phyloP scores from a whole-genome alignment of 1,140 invertebrate genomes.

The Kradibia gibbosae region DNA sequence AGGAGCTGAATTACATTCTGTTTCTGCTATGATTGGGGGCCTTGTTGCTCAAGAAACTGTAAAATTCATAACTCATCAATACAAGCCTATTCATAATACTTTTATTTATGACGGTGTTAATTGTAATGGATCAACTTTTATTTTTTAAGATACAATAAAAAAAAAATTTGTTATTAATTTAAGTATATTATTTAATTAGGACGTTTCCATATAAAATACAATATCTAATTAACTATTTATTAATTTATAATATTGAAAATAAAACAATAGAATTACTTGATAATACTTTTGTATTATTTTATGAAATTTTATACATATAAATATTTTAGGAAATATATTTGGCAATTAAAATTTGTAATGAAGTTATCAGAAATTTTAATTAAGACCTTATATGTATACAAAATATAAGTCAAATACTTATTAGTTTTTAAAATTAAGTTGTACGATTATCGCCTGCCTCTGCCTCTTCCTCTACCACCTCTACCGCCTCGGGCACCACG shows the following conservation, averaged over 20 bases:
- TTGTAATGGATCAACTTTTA: constrained; percentile 86
- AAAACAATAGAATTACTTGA: constrained; percentile 31
- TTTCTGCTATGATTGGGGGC: constrained; percentile 95
- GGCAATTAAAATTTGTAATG: constrained; percentile 41
- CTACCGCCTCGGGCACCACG: constrained; percentile 77
- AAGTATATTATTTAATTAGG: constrained; percentile 44
- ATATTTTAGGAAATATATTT: constrained; percentile 46
- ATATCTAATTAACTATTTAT: too few relatives aligned
- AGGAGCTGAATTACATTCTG: constrained; percentile 93
- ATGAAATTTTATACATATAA: constrained; percentile 41
- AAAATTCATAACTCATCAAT: constrained; percentile 97
- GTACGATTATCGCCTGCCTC: constrained; percentile 74
- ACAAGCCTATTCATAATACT: constrained; percentile 95
- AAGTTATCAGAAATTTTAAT: constrained; percentile 21
- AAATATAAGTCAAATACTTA: constrained; percentile 39
- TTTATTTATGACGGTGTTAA: constrained; percentile 96
- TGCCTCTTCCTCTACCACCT: constrained; percentile 78
- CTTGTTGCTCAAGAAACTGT: constrained; percentile 96
- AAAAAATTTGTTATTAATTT: constrained; percentile 47
- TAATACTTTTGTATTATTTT: constrained; percentile 25
- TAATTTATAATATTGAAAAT: too few relatives aligned
- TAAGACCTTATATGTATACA: constrained; percentile 21
- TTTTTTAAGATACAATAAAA: constrained; percentile 71
- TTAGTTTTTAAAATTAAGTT: constrained; percentile 39
- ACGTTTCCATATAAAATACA: too few relatives aligned